Conservation (phyloP, 1,140 invertebrate species). For the Pogonus chalceus region DNA sequence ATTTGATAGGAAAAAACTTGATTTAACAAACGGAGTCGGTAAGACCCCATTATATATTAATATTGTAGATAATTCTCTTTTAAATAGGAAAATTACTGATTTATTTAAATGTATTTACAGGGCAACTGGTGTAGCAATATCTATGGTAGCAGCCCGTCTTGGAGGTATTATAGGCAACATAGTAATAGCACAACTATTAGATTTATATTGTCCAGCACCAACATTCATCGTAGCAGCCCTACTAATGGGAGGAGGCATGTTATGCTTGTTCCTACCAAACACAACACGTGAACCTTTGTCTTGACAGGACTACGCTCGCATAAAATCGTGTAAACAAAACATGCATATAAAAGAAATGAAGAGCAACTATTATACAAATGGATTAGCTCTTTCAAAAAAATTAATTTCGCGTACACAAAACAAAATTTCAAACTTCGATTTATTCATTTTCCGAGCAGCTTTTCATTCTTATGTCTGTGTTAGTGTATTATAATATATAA, state of each 20-base stretch:
- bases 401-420: not conserved
- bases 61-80: too few species aligned
- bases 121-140: constrained; percentile 75
- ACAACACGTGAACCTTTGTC: constrained; percentile 72
- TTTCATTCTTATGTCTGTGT: too few species aligned
- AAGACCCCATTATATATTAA: too few species aligned
- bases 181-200: constrained; percentile 69
- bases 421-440: too few species aligned
- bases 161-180: constrained; percentile 81
- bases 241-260: constrained; percentile 68
- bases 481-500: not conserved
- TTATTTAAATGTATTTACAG: constrained; percentile 43
- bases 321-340: not conserved
- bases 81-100: too few species aligned
- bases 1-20: too few species aligned
- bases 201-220: constrained; percentile 72
- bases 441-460: too few species aligned
- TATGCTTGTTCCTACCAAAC: constrained; percentile 76
- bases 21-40: too few species aligned
- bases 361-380: too few species aligned
- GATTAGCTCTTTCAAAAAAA: not conserved
- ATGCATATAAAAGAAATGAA: too few species aligned
- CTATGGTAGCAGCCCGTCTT: constrained; percentile 74
- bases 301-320: constrained; percentile 37
- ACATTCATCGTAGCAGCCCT: constrained; percentile 75